Base-by-base conservation (phyloP, 2,888 invertebrate species). In the Ptycholaimellus sp. region DNA sequence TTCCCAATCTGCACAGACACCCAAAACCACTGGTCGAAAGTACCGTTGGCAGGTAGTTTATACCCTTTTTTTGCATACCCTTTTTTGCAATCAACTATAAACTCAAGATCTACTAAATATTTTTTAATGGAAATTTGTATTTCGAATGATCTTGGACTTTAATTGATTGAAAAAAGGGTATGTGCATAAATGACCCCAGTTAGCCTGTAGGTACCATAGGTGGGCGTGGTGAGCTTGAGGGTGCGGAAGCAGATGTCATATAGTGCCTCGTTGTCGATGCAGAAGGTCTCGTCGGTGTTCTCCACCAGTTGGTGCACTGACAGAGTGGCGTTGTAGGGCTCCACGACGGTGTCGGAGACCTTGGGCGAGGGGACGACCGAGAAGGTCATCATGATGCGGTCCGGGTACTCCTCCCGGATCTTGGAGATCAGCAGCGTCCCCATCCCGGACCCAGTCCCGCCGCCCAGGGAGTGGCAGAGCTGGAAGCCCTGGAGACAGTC, bases 341-440 rank as follows among this genome's bases (percentile, higher is more conserved):
- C 48, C 29, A 48, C 46, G 6, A 48, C 48, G 2, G 34, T 38
- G 28, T 44, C 42, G 1, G 42, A 42, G 2, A 42, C 43, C 68
- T 78, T 77, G 5, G 77, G 77, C 4, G 76, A 78, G 17, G 82
- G 61, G 71, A 83, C 72, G 44, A 85, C 82, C 42, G 81, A 81
- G 68, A 81, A 85, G 58, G 83, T 83, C 70, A 79, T 81, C 83
- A 85, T 85, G 52, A 85, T 85, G 68, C 85, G 76, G 68, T 85
- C 85, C 49, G 85, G 85, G 59, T 83, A 85, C 67, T 85, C 85
- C 66, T 85, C 83, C 52, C 83, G 72, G 64, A 85, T 85, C 67
- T 85, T 85, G 48, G 80, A 81, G 58, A 85, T 85, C 47, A 85
- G 71, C 6, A 80, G 62, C 0, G 80, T 80, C 4, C 79, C 80